Evolutionary conservation across 2,888 invertebrate genomes (phyloP).

Genomic region (Clostera curtula): DNA sequence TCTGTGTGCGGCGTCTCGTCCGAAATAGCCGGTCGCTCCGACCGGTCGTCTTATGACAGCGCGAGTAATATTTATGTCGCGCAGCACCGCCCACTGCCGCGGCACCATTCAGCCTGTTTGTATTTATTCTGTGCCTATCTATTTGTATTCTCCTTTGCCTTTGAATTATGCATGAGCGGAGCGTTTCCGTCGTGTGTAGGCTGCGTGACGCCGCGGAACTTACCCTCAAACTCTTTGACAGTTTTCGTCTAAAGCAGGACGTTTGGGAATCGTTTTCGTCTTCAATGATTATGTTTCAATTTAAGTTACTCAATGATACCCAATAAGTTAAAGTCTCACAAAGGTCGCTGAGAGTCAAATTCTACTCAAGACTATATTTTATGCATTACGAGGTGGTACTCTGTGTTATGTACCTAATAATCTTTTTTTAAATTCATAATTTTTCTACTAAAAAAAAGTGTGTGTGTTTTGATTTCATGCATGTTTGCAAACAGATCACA

Average conservation of each 20-base stretch:
- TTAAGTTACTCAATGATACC: too few species aligned
- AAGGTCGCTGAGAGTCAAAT: too few species aligned
- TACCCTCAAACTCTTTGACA: constrained; percentile 35
- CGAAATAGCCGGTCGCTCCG: constrained; percentile 63
- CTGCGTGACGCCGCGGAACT: constrained; percentile 66
- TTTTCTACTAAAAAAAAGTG: too few species aligned
- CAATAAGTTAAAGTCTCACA: too few species aligned
- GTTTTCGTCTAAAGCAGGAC: constrained; percentile 25
- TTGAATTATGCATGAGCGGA: constrained; percentile 72
- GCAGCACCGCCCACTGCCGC: constrained; percentile 65
- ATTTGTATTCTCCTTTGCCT: constrained; percentile 71
- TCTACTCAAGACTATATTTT: too few species aligned
- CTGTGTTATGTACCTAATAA: too few species aligned
- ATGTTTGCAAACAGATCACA: too few species aligned
- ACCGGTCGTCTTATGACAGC: constrained; percentile 66
- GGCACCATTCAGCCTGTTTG: constrained; percentile 73
- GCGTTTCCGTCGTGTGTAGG: constrained; percentile 73
- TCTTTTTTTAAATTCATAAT: too few species aligned
- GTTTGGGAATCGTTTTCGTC: constrained; percentile 13
- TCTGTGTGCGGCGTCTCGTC: constrained; percentile 36
- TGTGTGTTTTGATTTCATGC: too few species aligned
- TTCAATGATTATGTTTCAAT: too few species aligned
- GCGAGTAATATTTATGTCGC: constrained; percentile 70
- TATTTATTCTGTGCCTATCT: constrained; percentile 74
- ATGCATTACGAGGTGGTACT: too few species aligned